Conservation (phyloP, 2,888 invertebrate genomes). For the Asteroscopus sphinx region DNA sequence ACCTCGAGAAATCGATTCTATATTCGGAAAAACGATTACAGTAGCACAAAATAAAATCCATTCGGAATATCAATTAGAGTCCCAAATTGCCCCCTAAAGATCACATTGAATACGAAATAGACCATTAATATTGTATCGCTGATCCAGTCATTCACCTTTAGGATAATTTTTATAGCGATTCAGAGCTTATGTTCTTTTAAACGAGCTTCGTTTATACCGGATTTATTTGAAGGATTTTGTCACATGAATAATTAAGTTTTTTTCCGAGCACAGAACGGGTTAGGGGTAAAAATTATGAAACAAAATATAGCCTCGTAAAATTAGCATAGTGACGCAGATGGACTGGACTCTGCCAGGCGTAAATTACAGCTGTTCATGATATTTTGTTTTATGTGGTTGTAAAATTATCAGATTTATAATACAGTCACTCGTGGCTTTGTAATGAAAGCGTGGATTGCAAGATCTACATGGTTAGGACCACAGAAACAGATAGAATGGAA, state of each 20-base stretch:
- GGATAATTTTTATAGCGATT: conserved; percentile 19
- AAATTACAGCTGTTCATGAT: conserved; percentile 47
- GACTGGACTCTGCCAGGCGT: conserved; percentile 53
- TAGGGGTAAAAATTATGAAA: conserved; percentile 65
- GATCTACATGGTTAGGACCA: too few relatives aligned
- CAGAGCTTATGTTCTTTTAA: conserved; percentile 18
- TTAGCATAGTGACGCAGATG: conserved; percentile 67
- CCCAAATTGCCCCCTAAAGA: conserved; percentile 6
- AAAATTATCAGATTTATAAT: too few relatives aligned
- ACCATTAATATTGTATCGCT: conserved; percentile 13
- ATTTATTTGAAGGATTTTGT: conserved; percentile 45
- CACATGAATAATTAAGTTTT: conserved; percentile 53
- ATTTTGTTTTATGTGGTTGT: conserved; percentile 22
- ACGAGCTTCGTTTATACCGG: conserved; percentile 11
- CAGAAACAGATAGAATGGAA: too few relatives aligned
- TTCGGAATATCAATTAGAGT: conserved; percentile 32
- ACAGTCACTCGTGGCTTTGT: too few relatives aligned
- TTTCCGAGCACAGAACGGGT: conserved; percentile 48
- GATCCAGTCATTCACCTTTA: conserved; percentile 21
- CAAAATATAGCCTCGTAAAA: conserved; percentile 69
- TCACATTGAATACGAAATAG: conserved; percentile 32
- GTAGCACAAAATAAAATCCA: conserved; percentile 2
- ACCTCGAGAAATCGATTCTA: too few relatives aligned
- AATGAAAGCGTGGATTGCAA: too few relatives aligned
- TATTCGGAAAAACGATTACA: conserved; percentile 2